Percentiles rank a stretch among this genome's conserved stretches.
phyloP scores from a whole-genome alignment of 2,113 vertebrate species.

The Strix aluco region DNA sequence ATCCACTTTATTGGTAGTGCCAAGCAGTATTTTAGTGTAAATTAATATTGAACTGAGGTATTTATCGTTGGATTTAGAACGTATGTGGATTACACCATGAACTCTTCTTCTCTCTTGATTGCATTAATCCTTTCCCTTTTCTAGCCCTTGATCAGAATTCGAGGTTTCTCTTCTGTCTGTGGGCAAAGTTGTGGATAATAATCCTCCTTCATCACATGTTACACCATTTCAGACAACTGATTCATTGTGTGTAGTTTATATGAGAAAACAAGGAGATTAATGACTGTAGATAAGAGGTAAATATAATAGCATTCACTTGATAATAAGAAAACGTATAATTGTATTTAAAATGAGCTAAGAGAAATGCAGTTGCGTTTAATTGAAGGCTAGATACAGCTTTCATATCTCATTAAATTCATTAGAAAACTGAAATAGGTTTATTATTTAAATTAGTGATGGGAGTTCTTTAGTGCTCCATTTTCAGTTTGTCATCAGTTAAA shows the following conservation, averaged over 20 bases:
- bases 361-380: conserved; percentile 12
- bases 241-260: background rate
- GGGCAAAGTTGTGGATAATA: background rate
- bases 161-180: background rate
- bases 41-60: background rate
- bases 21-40: background rate
- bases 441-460: conserved; percentile 30
- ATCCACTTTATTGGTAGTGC: background rate
- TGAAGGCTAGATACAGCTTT: background rate
- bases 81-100: background rate
- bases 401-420: background rate
- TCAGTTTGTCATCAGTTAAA: conserved; percentile 48
- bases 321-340: conserved; percentile 18
- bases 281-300: background rate
- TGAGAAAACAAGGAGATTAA: background rate
- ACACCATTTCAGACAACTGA: background rate
- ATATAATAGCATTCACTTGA: background rate
- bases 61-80: background rate
- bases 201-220: background rate
- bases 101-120: background rate
- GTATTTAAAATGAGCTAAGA: conserved; percentile 30
- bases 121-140: background rate
- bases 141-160: background rate
- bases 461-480: background rate
- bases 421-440: conserved; percentile 28